Evolutionary conservation across 2,888 invertebrate genomes (phyloP), one percentile per base, ranked within the genome.

Genomic region (Hypsopygia costalis): DNA sequence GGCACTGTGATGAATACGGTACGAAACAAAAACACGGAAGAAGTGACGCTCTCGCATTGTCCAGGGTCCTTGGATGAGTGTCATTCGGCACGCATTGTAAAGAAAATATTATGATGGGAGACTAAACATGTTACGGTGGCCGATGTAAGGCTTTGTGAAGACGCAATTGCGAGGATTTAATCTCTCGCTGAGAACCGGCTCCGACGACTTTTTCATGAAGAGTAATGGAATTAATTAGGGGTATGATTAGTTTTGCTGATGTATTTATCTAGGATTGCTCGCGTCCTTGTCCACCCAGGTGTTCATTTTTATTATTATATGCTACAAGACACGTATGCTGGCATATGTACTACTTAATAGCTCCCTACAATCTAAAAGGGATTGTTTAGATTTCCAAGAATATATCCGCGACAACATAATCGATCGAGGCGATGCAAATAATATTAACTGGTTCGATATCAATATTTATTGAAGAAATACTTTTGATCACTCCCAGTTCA

Each of bases 1-100:
- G 82, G 65, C 64, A 61, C 57, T 56, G 54, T 64, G 69, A 66
- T 72, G 69, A 65, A 77, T 69, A 69, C 72, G 77, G 81, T 76
- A 80, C 68, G 62, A 65, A 69, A 79, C 77, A 78, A 77, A 76
- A 75, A 82, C 80, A 73, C 78, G 87, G 87, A 87, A 87, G 82
- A 70, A 52, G 55, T 51, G 63, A 67, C 62, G 62, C 47, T 53
- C 58, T 52, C 58, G 66, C 67, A 76, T 81, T 85, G 81, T 85
- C 80, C 76, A 58, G 52, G 60, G 78, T 77, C 86, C 83, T 86
- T 85, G 79, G 58, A 52, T 47, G 53, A 51, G 51, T 62, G 60
- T 66, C 62, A 61, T 66, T 66, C 58, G 50, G 47, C 58, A 49
- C 47, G 49, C 49, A 46, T 56, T 49, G 56, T 54, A 41, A 49